Evolutionary conservation across 1,140 invertebrate species (phyloP), one percentile per base, ranked within the genome.

Genomic region (Drosophila fuyamai): DNA sequence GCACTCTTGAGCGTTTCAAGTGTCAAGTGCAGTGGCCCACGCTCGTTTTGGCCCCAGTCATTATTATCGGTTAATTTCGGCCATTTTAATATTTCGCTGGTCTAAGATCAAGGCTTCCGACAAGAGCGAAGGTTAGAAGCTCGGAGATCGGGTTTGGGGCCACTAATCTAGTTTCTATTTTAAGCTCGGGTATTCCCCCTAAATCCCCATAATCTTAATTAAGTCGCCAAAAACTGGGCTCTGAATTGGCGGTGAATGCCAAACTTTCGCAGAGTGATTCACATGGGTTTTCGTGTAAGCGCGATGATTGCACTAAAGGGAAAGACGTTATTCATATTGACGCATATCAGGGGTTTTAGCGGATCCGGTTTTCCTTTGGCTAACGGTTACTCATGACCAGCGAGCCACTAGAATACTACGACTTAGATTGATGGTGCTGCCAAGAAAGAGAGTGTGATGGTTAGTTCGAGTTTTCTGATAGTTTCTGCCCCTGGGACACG

Each of bases 1-100:
- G 38, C 54, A 61, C 76, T 76, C 71, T 84, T 41, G 18, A 76
- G 50, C 18, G 44, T 56, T 80, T 55, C 58, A 85, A 85, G 53
- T 81, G 61, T 88, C 79, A 86, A 86, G 84, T 88, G 84, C 76
- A 83, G 73, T 73, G 47, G 54, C 83, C 83, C 76, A 88, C 83
- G 67, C 62, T 43, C 12, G n/a, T 16, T 48, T 58, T 63, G 74
- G 36, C 62, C 75, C 68, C 40, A 78, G 62, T 55, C 53, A 66
- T 57, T 76, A 66, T 57, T 76, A 63, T 38, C 41, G 36, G 47
- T 67, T 50, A 62, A 60, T 65, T 73, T 76, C 58, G 9, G 50
- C n/a, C 40, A 58, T 72, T 72, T 57, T 36, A 57, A 56, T 44
- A 48, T 62, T 62, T 60, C 48, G 59, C 43, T 65, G 12, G 35